These are phyloP conservation scores for Cyrtorhinus lividipennis DNA, from an alignment of 1,140 invertebrate genomes.

Conservation along the genomic window DNA sequence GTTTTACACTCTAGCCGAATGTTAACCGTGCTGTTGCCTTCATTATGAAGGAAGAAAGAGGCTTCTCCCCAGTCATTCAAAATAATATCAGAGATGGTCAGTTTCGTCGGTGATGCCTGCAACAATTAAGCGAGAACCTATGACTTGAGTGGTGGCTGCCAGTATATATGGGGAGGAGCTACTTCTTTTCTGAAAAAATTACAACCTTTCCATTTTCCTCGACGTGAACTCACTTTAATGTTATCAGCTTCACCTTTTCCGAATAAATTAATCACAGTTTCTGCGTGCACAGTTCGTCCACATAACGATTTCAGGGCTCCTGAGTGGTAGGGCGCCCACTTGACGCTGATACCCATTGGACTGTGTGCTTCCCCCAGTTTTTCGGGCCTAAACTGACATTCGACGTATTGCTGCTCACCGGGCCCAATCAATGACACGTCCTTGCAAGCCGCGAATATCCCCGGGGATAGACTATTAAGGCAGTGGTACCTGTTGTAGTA, in stretches of 20 bases:
- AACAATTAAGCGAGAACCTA: no score
- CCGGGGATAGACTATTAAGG: background rate
- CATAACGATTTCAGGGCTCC: background rate
- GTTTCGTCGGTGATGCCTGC: background rate
- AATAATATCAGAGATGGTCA: background rate
- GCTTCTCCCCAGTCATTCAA: background rate
- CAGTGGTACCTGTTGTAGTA: background rate
- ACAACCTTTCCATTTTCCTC: background rate
- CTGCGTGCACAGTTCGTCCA: background rate
- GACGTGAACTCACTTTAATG: constrained; percentile 3
- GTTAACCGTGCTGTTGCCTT: background rate
- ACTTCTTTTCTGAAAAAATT: background rate
- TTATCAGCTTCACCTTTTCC: background rate
- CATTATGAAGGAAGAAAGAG: background rate
- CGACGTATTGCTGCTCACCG: constrained; percentile 5
- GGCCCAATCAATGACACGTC: background rate
- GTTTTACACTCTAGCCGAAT: background rate
- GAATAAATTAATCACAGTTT: background rate
- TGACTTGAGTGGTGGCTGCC: no score
- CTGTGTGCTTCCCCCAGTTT: background rate
- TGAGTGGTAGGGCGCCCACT: background rate
- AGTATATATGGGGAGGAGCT: background rate
- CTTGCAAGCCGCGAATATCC: background rate
- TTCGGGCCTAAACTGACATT: background rate
- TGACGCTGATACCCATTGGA: background rate